Base-by-base conservation (phyloP, 2,797 vertebrate species). In the Coccyzus lansbergi region DNA sequence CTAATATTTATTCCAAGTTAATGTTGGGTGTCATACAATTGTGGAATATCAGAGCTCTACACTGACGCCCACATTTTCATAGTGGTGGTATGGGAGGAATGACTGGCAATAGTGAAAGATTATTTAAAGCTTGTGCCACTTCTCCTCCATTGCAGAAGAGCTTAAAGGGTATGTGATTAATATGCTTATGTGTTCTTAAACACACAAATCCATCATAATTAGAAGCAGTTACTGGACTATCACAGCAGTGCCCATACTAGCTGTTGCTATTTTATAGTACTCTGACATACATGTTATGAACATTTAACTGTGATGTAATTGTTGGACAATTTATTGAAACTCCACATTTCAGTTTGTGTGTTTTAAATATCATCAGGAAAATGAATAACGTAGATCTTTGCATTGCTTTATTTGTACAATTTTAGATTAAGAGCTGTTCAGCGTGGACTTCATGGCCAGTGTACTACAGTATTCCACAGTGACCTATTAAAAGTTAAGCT, bases 121-220 rank as follows among this genome's bases (percentile, higher is more conserved):
- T 82, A 84, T 92, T 95, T 84, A 92, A 93, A 84, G 83, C 93
- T 86, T 9, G 0, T 90, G 89, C 78, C 85, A 67, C 34, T 95
- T 96, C 78, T 92, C 62, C 72, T 92, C 71, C 71, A 56, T 62
- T 95, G 53, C 78, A 86, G 56, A 82, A 88, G 6, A 81, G 48
- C 31, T 85, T 74, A 85, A 69, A 90, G 86, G 67, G 48, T 60
- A 76, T 74, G 51, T 82, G 91, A 91, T 91, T 95, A 96, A 86
- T 74, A 81, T 56, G 59, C 49, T 88, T 70, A 93, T 38, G 56
- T 90, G 52, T 87, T 92, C 70, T 84, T 92, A 88, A 96, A 74
- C 86, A 90, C 63, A 46, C 40, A 60, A 77, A 74, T 75, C 86
- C 80, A 89, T 86, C 70, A 29, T 93, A 88, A 95, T 88, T 92